phyloP scores from a whole-genome alignment of 2,888 invertebrate genomes.

The Dolichomitus sp. region DNA sequence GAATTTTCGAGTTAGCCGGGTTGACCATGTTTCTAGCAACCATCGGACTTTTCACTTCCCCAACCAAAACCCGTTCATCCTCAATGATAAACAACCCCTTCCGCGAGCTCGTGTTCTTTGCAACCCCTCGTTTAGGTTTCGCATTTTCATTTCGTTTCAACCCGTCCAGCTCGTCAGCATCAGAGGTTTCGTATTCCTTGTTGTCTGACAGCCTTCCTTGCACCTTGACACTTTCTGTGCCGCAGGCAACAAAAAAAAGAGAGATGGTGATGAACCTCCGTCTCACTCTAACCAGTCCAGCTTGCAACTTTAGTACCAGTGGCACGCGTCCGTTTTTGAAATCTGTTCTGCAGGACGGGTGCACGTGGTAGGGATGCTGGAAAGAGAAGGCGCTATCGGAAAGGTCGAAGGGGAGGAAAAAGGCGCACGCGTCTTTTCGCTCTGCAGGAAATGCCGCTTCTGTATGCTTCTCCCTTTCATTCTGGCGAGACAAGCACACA shows the following conservation, averaged over 20 bases:
- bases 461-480: conserved; percentile 63
- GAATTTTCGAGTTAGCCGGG: conserved; percentile 38
- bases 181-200: conserved; percentile 17
- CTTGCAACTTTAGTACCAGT: conserved; percentile 76
- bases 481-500: conserved; percentile 62
- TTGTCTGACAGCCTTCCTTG: conserved; percentile 12
- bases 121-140: conserved; percentile 47
- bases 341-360: conserved; percentile 62
- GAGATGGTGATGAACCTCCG: conserved; percentile 26
- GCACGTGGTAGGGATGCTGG: conserved; percentile 62
- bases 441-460: conserved; percentile 59
- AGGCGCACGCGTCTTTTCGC: conserved; percentile 62
- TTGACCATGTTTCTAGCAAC: conserved; percentile 43
- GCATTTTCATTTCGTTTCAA: conserved; percentile 54
- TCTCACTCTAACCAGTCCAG: conserved; percentile 64
- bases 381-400: conserved; percentile 31
- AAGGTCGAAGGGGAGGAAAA: conserved; percentile 52
- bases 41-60: conserved; percentile 39
- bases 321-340: conserved; percentile 80
- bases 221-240: conserved; percentile 60
- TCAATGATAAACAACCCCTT: conserved; percentile 52
- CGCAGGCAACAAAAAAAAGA: conserved; percentile 31
- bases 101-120: conserved; percentile 5
- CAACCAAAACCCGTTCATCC: conserved; percentile 47
- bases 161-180: conserved; percentile 27